Percentiles rank a stretch among this genome's conserved stretches.
Evolutionary conservation across 2,888 invertebrate genomes (phyloP).

Genomic region (Timema cristinae): DNA sequence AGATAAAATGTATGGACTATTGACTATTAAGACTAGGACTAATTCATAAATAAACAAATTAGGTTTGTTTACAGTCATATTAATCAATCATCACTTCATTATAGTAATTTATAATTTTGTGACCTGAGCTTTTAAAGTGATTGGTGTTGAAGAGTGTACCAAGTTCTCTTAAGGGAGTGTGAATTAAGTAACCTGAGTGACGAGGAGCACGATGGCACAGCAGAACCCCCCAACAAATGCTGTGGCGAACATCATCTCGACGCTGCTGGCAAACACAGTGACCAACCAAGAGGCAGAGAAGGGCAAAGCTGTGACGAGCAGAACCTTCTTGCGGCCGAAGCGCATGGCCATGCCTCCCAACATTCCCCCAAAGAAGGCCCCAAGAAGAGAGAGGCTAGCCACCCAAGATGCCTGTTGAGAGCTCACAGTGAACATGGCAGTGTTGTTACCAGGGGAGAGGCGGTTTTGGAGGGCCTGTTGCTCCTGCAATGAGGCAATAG

Average conservation of each 20-base stretch:
- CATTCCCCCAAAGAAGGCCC: slow-evolving; percentile 77
- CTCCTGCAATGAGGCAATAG: slow-evolving; percentile 62
- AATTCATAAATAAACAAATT: too few species aligned
- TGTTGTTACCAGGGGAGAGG: slow-evolving; percentile 17
- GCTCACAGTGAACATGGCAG: slow-evolving; percentile 35
- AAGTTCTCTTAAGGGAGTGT: too few species aligned
- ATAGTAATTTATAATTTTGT: too few species aligned
- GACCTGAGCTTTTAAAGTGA: too few species aligned
- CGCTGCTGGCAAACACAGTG: slow-evolving; percentile 72
- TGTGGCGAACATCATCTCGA: slow-evolving; percentile 76
- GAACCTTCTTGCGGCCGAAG: slow-evolving; percentile 64
- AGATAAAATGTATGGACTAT: too few species aligned
- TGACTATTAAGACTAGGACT: too few species aligned
- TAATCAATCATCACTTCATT: too few species aligned
- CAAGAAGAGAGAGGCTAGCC: slow-evolving; percentile 72
- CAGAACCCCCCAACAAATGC: slow-evolving; percentile 82
- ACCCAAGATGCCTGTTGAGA: slow-evolving; percentile 79
- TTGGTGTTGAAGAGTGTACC: too few species aligned
- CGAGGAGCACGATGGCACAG: slow-evolving; percentile 71
- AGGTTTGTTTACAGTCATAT: too few species aligned
- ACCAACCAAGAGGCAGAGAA: slow-evolving; percentile 77
- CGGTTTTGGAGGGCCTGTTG: slow-evolving; percentile 36
- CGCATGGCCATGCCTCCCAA: slow-evolving; percentile 74
- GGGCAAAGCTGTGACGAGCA: slow-evolving; percentile 67
- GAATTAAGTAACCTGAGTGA: slow-evolving; percentile 57